Evolutionary conservation across 2,888 invertebrate species (phyloP), one percentile per base, ranked within the genome.

Genomic region (Sympetrum striolatum): DNA sequence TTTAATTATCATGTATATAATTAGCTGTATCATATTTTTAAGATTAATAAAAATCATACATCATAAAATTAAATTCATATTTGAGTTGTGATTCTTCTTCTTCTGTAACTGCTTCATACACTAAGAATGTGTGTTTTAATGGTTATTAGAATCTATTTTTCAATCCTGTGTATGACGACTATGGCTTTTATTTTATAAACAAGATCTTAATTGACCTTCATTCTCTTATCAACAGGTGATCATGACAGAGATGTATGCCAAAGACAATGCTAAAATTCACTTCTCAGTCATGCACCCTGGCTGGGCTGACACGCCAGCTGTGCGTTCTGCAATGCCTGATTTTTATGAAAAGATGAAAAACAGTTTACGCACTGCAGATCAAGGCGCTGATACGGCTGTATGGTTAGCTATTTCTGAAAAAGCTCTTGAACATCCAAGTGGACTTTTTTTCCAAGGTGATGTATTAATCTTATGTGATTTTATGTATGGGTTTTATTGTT

Each of bases 231-330:
- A 31, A 73, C 90, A 93, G 92, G 92, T 93, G n/a, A 93, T 94
- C 91, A 93, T 94, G 93, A 93, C 93, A 25, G 94, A 94, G 91
- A 92, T 93, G 91, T 93, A 93, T 91, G 94, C 94, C 18, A 92
- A 93, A 90, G 92, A 92, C 60, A 92, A 93, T 91, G 93, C 94
- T 25, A 92, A 93, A n/a, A 92, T 94, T 53, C 94, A 94, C 92
- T 94, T 94, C 92, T 94, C 94, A 22, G 92, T 93, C 35, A 94
- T 94, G 94, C 94, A 95, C 91, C 95, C 95, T 31, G 95, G 94
- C 18, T 94, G 94, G 94, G 94, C 94, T 5, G 94, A 94, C 91
- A 95, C 94, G n/a, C 94, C 94, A 91, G 94, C 93, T 25, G 92
- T 93, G 22, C 90, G 92, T 90, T 91, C 92, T 12, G 92, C 94